A percentile compares a stretch with the other conserved stretches of the same genome.
These are phyloP conservation scores for Notocelia uddmanniana DNA, from an alignment of 2,888 invertebrate species.

Conservation along the genomic window DNA sequence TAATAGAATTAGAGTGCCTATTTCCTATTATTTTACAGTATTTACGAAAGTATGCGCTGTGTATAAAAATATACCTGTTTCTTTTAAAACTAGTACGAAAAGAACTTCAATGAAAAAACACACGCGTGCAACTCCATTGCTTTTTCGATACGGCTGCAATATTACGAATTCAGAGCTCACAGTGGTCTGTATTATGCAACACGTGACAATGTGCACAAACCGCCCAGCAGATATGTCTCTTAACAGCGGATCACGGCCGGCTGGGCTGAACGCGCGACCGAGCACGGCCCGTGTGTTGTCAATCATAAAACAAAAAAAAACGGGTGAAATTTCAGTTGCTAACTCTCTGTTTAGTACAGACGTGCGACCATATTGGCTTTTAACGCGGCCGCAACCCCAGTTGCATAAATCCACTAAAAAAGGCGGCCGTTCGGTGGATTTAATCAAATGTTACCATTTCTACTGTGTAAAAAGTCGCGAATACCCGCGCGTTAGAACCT, in stretches of 20 bases:
- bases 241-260: slow-evolving; percentile 76
- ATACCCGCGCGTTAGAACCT: not conserved
- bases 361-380: slow-evolving; percentile 57
- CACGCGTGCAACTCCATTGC: slow-evolving; percentile 33
- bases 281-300: slow-evolving; percentile 82
- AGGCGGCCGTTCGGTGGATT: slow-evolving; percentile 11
- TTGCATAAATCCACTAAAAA: slow-evolving; percentile 61
- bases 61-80: not conserved
- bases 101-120: slow-evolving; percentile 8
- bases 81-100: not conserved
- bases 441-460: slow-evolving; percentile 18
- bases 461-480: slow-evolving; percentile 6
- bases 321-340: slow-evolving; percentile 73
- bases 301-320: slow-evolving; percentile 83
- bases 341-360: slow-evolving; percentile 73
- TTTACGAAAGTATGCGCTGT: not conserved
- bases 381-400: slow-evolving; percentile 56
- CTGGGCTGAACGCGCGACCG: slow-evolving; percentile 80
- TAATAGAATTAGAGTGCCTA: slow-evolving; percentile 48
- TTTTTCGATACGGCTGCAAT: slow-evolving; percentile 35
- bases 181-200: slow-evolving; percentile 64
- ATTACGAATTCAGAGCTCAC: slow-evolving; percentile 45
- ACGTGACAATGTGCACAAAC: slow-evolving; percentile 70
- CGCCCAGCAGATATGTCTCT: slow-evolving; percentile 71
- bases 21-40: slow-evolving; percentile 7